Percentiles rank a stretch among this genome's conserved stretches.
These are phyloP conservation scores for Leptoclinus maculatus DNA, from an alignment of 2,797 vertebrate genomes.

Conservation along the genomic window DNA sequence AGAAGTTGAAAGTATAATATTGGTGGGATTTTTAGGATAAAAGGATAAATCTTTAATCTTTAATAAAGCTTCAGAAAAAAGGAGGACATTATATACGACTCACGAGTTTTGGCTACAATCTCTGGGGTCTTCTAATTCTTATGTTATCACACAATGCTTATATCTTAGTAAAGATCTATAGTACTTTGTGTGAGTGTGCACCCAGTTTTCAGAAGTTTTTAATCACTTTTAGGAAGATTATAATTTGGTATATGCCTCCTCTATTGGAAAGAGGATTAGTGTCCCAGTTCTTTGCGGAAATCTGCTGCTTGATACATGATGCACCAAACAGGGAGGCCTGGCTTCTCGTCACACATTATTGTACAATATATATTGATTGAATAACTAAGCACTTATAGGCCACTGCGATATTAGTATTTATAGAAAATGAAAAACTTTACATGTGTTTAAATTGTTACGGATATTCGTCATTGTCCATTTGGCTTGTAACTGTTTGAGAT, in stretches of 20 bases:
- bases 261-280: constrained; percentile 48
- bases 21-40: not conserved
- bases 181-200: constrained; percentile 11
- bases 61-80: constrained; percentile 7
- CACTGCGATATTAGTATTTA: constrained; percentile 45
- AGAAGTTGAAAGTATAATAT: not conserved
- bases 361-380: constrained; percentile 44
- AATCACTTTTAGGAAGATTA: constrained; percentile 59
- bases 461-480: constrained; percentile 69
- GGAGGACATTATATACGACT: not conserved
- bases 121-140: constrained; percentile 1
- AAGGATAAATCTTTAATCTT: not conserved
- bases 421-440: constrained; percentile 44
- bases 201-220: constrained; percentile 35
- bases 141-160: constrained; percentile 20
- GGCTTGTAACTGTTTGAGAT: constrained; percentile 57
- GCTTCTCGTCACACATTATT: constrained; percentile 41
- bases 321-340: constrained; percentile 26
- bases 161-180: constrained; percentile 17
- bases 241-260: constrained; percentile 27
- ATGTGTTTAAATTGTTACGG: constrained; percentile 47
- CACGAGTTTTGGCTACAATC: not conserved
- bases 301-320: constrained; percentile 42
- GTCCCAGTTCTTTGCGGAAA: constrained; percentile 47
- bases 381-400: constrained; percentile 35